phyloP scores from a whole-genome alignment of 2,113 vertebrate species.

The Pterocles orientalis region DNA sequence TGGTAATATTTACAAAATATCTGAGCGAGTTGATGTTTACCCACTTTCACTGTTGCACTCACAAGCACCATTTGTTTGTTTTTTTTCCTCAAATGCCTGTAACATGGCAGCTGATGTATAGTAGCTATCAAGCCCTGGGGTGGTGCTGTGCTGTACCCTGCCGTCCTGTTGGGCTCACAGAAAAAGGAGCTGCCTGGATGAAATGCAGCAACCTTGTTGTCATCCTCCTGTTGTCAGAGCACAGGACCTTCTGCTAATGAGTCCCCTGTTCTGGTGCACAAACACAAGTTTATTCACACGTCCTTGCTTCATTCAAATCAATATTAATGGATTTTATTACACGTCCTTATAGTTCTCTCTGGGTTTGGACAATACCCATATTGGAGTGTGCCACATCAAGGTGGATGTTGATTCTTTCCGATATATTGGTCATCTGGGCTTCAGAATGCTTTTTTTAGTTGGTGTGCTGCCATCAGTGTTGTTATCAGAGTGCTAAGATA shows the following conservation, averaged over 20 bases:
- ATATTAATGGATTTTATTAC: background rate
- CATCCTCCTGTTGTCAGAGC: background rate
- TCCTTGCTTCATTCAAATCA: background rate
- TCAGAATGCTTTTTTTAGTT: background rate
- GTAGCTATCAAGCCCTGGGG: background rate
- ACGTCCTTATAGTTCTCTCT: background rate
- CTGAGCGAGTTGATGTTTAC: background rate
- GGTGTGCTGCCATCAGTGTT: background rate
- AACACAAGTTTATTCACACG: background rate
- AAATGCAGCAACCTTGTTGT: background rate
- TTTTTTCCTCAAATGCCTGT: background rate
- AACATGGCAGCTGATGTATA: fast-evolving
- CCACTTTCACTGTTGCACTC: background rate
- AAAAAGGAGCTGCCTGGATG: background rate
- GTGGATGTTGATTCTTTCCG: background rate
- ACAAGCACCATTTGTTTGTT: background rate
- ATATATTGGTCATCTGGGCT: background rate
- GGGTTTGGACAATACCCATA: background rate
- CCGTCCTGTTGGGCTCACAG: background rate
- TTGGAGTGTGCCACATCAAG: background rate
- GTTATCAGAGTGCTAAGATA: background rate
- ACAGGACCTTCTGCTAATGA: background rate
- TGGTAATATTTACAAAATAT: background rate
- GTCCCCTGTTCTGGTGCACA: background rate
- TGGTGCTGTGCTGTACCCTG: background rate